A percentile compares a stretch with the other conserved stretches of the same genome.
Conservation (phyloP, 2,888 invertebrate species). For the Thyatira batis region DNA sequence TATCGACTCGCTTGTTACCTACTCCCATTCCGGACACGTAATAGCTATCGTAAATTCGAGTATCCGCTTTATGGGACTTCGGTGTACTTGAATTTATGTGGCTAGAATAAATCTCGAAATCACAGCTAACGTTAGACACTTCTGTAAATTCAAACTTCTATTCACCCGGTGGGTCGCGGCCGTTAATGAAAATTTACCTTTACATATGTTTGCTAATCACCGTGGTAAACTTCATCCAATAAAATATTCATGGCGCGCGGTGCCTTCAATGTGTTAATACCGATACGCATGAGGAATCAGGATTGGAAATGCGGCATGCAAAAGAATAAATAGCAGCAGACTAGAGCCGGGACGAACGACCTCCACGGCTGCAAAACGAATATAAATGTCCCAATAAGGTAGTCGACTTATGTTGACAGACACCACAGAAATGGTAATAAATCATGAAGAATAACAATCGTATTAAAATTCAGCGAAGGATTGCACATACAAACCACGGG, state of each 20-base stretch:
- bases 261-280: constrained; percentile 70
- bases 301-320: constrained; percentile 58
- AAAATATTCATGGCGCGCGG: constrained; percentile 49
- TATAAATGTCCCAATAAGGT: constrained; percentile 65
- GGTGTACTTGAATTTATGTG: constrained; percentile 6
- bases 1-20: constrained; percentile 43
- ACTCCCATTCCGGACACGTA: constrained; percentile 35
- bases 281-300: constrained; percentile 63
- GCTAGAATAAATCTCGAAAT: neutral
- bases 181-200: neutral
- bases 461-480: constrained; percentile 41
- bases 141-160: neutral
- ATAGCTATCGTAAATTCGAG: constrained; percentile 32
- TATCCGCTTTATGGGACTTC: constrained; percentile 8
- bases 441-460: constrained; percentile 44
- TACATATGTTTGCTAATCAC: constrained; percentile 21
- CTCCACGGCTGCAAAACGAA: constrained; percentile 68
- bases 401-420: constrained; percentile 50
- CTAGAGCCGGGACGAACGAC: constrained; percentile 80
- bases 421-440: constrained; percentile 45
- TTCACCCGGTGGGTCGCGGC: neutral
- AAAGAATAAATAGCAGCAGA: constrained; percentile 63
- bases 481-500: constrained; percentile 32
- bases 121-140: neutral
- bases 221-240: constrained; percentile 25